These are phyloP conservation scores for Naso thynnoides DNA, from an alignment of 2,797 vertebrate genomes.

Conservation along the genomic window DNA sequence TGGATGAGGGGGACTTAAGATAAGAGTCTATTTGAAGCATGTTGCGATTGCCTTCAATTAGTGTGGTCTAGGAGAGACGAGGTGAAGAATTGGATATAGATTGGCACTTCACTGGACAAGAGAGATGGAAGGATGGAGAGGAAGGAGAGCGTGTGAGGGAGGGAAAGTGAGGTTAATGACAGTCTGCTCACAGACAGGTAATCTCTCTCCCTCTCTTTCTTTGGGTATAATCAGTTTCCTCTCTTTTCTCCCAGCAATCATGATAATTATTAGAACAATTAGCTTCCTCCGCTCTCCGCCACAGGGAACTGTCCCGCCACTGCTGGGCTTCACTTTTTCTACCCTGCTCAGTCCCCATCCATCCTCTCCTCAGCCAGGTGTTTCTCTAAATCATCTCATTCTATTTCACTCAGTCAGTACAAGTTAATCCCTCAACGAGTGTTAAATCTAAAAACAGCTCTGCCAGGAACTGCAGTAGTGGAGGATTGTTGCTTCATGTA, in stretches of 20 bases:
- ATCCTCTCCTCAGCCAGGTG: slow-evolving; percentile 48
- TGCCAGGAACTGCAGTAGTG: not conserved
- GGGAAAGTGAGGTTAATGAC: slow-evolving; percentile 79
- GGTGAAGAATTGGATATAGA: slow-evolving; percentile 82
- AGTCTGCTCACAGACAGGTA: slow-evolving; percentile 76
- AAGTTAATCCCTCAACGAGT: not conserved
- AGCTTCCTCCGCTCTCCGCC: slow-evolving; percentile 51
- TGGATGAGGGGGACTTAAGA: slow-evolving; percentile 48
- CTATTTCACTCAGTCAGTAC: slow-evolving; percentile 1
- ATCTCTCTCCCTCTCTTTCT: slow-evolving; percentile 64
- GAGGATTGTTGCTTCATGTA: not conserved
- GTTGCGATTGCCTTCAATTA: slow-evolving; percentile 78
- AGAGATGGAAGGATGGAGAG: slow-evolving; percentile 64
- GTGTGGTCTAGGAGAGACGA: slow-evolving; percentile 66
- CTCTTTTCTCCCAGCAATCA: slow-evolving; percentile 63
- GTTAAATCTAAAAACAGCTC: not conserved
- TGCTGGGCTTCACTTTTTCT: slow-evolving; percentile 21
- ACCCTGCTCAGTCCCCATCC: slow-evolving; percentile 11
- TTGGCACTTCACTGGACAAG: slow-evolving; percentile 78
- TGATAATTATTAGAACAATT: slow-evolving; percentile 80
- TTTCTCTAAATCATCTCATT: slow-evolving; percentile 37
- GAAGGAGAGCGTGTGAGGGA: slow-evolving; percentile 57
- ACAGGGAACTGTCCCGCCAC: slow-evolving; percentile 47
- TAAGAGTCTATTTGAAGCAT: slow-evolving; percentile 62
- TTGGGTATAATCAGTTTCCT: slow-evolving; percentile 71